Evolutionary conservation across 2,797 vertebrate species (phyloP).

Genomic region (Artibeus lituratus): DNA sequence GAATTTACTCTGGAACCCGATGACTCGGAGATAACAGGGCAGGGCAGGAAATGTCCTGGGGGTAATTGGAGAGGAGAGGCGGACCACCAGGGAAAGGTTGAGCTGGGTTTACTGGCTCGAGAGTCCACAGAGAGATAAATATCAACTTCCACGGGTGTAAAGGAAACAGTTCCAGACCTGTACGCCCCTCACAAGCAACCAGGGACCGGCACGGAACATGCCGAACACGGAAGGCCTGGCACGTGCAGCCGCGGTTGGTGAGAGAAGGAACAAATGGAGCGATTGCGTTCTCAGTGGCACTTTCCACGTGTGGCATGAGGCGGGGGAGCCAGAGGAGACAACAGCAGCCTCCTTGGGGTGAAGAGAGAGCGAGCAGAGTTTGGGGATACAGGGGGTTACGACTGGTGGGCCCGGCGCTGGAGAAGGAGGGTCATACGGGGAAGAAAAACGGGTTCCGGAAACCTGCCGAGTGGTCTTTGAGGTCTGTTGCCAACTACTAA

Average conservation of each 20-base stretch:
- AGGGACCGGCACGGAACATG: neutral
- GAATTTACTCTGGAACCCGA: neutral
- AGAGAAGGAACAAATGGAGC: neutral
- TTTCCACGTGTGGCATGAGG: no score
- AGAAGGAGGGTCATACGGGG: neutral
- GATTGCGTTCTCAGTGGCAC: neutral
- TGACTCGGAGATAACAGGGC: slow-evolving; percentile 37
- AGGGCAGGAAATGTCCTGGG: neutral
- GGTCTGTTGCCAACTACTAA: neutral
- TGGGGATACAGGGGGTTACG: neutral
- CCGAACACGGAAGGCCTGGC: neutral
- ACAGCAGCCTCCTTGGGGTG: neutral
- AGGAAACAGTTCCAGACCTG: neutral
- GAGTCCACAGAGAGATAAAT: neutral
- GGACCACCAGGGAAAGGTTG: neutral
- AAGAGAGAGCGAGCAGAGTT: neutral
- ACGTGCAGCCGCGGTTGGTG: rapidly evolving
- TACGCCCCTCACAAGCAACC: neutral
- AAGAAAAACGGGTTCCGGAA: neutral
- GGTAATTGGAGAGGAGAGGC: neutral
- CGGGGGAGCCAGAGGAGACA: rapidly evolving
- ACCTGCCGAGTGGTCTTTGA: neutral
- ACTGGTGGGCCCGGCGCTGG: rapidly evolving
- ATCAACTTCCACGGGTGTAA: neutral
- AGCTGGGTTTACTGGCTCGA: neutral